Evolutionary conservation across 2,113 vertebrate species (phyloP).

Genomic region (Baryphthengus martii): DNA sequence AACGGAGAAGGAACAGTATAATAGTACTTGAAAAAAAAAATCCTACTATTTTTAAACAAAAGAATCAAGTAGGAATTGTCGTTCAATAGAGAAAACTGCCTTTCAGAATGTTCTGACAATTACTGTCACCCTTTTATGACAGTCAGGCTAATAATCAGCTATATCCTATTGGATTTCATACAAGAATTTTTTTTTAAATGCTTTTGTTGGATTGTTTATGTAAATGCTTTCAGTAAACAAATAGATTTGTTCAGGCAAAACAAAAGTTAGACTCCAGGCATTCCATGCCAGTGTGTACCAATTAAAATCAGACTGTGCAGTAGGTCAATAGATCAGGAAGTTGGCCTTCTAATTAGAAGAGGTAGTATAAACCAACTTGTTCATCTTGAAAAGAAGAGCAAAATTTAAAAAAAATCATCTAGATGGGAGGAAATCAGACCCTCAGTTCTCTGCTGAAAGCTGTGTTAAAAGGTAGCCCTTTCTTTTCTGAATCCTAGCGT

Average conservation of each 20-base stretch:
- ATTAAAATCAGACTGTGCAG: conserved; percentile 63
- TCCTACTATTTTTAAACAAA: background rate
- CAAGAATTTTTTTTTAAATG: background rate
- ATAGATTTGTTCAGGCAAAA: conserved; percentile 29
- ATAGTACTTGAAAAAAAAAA: background rate
- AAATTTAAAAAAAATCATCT: background rate
- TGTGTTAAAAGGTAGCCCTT: background rate
- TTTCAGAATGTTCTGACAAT: background rate
- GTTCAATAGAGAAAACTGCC: background rate
- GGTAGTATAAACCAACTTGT: background rate
- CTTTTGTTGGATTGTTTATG: background rate
- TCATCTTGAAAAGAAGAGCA: background rate
- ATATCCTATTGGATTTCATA: background rate
- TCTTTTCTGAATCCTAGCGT: background rate
- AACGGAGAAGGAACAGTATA: background rate
- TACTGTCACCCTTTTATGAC: background rate
- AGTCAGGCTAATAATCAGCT: background rate
- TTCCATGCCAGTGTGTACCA: conserved; percentile 18
- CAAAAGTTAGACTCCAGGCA: background rate
- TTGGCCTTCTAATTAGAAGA: conserved; percentile 52
- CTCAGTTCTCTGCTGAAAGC: background rate
- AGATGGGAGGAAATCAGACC: background rate
- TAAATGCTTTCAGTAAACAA: conserved; percentile 9
- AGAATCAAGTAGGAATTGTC: background rate
- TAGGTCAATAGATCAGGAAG: conserved; percentile 61